These are phyloP conservation scores for Etheostoma cragini DNA, from an alignment of 2,113 vertebrate species.

Conservation along the genomic window DNA sequence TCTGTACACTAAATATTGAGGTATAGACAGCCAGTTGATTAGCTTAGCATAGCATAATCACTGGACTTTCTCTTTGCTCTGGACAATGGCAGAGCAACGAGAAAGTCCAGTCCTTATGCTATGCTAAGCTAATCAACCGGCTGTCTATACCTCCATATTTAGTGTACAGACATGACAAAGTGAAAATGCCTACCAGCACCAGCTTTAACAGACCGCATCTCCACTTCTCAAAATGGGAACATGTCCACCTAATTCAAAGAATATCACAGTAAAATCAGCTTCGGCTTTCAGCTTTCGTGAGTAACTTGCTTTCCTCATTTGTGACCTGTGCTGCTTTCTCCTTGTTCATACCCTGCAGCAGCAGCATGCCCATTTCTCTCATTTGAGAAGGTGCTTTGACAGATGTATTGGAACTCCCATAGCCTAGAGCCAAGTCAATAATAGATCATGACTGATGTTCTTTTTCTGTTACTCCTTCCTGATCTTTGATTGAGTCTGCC, in stretches of 20 bases:
- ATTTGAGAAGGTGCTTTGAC: conserved; percentile 45
- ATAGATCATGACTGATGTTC: conserved; percentile 45
- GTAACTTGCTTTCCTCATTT: conserved; percentile 28
- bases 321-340: background rate
- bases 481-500: conserved; percentile 47
- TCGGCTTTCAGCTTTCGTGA: conserved; percentile 10
- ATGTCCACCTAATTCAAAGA: conserved; percentile 47
- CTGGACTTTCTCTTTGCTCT: background rate
- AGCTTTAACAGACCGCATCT: conserved; percentile 10
- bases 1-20: background rate
- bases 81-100: background rate
- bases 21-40: background rate
- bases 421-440: conserved; percentile 49
- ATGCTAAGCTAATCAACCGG: no score
- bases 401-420: conserved; percentile 49
- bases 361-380: conserved; percentile 3
- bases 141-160: no score
- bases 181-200: background rate
- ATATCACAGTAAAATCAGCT: conserved; percentile 25
- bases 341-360: conserved; percentile 17
- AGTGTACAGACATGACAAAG: no score
- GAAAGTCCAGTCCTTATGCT: no score
- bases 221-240: background rate
- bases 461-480: conserved; percentile 44
- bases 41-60: background rate